Evolutionary conservation across 2,113 vertebrate genomes (phyloP).

Genomic region (Salvator merianae): DNA sequence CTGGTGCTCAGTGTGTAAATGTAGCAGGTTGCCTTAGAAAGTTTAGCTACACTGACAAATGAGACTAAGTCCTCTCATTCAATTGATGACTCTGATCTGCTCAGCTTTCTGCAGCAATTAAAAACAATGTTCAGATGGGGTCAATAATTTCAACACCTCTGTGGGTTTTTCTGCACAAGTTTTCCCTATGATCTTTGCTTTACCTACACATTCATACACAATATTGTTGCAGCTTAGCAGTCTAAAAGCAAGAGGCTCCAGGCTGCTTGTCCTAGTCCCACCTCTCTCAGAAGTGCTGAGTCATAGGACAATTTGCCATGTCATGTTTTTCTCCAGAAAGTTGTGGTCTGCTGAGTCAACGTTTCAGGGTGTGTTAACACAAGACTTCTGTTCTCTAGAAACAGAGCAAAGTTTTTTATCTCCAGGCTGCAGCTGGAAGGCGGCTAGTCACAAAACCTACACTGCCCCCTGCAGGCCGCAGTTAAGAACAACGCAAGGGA

Average conservation of each 20-base stretch:
- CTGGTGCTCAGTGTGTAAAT: background rate
- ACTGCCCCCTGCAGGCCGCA: background rate
- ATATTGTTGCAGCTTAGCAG: background rate
- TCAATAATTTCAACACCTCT: no score
- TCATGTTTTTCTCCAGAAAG: slow-evolving; percentile 14
- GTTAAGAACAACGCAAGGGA: background rate
- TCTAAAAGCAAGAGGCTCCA: background rate
- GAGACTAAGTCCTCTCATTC: background rate
- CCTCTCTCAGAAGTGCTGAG: background rate
- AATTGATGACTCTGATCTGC: no score
- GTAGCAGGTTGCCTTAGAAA: background rate
- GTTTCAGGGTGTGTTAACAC: background rate
- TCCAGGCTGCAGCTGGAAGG: background rate
- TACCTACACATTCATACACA: no score
- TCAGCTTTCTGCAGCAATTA: no score
- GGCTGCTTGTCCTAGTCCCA: background rate
- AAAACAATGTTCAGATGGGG: no score
- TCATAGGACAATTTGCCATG: background rate
- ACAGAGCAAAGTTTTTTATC: background rate
- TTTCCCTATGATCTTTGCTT: no score
- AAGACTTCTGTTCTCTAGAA: background rate
- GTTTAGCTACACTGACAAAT: no score
- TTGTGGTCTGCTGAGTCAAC: slow-evolving; percentile 10
- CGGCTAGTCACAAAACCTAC: background rate
- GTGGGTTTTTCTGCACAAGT: background rate